Evolutionary conservation across 2,888 invertebrate genomes (phyloP), one percentile per base, ranked within the genome.

Genomic region (Hyposoter dolosus): DNA sequence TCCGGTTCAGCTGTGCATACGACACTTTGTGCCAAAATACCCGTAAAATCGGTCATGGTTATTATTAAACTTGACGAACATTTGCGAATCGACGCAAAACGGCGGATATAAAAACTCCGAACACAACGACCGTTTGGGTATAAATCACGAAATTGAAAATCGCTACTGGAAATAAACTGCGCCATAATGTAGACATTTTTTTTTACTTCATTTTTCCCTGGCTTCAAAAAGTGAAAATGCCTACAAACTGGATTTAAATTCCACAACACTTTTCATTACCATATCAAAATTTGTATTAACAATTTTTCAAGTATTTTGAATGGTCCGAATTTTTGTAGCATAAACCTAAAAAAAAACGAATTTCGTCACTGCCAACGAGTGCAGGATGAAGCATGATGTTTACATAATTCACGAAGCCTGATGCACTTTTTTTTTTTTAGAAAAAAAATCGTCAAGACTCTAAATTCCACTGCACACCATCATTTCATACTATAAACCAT

Each of bases 41-140:
- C 72, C 74, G 68, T 72, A 74, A 84, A 84, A 81, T 74, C 40
- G 28, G 43, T 50, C 71, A 82, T 60, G 43, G 32, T 82, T 78
- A 74, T 81, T 83, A 68, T 82, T 78, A 60, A 82, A 84, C 77
- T 82, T 82, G 17, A n/a, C 47, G 43, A 32, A 40, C 60, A 50
- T 60, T 19, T 19, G 40, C 12, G 40, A 50, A 10, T 43, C 15
- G 66, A 17, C 10, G 32, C 15, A 43, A 45, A 43, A 45, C 23
- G 68, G 3, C 9, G 47, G 35, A 76, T 50, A 45, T 45, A 50
- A 35, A 19, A 40, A 40, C 6, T 12, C 10, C n/a, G 50, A 32
- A 5, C n/a, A 17, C 47, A 56, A 47, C 65, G 65, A 9, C 12
- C 65, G 3, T 45, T n/a, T 19, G 47, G 12, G 19, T 50, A 83